These are phyloP conservation scores for Campylorhamphus procurvoides DNA, from an alignment of 2,113 vertebrate species.

Conservation along the genomic window DNA sequence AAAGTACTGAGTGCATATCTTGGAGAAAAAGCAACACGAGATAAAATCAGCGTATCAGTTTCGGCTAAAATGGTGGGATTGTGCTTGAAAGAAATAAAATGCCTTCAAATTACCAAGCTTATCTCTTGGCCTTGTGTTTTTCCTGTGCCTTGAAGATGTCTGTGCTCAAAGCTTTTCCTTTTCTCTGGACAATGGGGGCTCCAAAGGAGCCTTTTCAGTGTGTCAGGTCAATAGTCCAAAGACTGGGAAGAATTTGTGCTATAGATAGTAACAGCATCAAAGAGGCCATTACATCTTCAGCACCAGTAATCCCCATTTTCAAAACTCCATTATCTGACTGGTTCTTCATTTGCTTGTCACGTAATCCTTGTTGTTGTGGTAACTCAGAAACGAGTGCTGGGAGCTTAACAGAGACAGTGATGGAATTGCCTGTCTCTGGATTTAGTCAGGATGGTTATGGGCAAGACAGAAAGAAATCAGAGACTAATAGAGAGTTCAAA, in stretches of 20 bases:
- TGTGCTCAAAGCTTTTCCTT: conserved; percentile 28
- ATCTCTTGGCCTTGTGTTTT: conserved; percentile 46
- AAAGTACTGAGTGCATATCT: background rate
- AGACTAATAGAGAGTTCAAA: background rate
- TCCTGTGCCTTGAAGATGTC: conserved; percentile 23
- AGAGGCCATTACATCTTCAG: conserved; percentile 50
- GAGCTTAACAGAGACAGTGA: conserved; percentile 15
- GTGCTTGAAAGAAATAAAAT: conserved; percentile 44
- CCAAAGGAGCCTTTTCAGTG: conserved; percentile 48
- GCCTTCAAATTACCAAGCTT: conserved; percentile 21
- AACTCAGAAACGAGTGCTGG: background rate
- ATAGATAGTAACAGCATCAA: conserved; percentile 61
- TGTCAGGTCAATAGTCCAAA: conserved; percentile 40
- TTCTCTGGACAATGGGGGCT: conserved; percentile 22
- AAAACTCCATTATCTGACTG: conserved; percentile 62
- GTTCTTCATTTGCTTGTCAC: conserved; percentile 62
- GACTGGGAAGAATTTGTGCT: conserved; percentile 59
- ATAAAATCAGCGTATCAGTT: conserved; percentile 24
- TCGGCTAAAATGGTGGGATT: background rate
- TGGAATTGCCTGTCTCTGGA: conserved; percentile 13
- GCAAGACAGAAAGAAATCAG: background rate
- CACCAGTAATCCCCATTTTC: conserved; percentile 50
- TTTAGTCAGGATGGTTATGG: background rate
- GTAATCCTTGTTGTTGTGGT: conserved; percentile 49
- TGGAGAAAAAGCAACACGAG: conserved; percentile 19